Evolutionary conservation across 2,888 invertebrate genomes (phyloP).

Genomic region (Melanchra persicariae): DNA sequence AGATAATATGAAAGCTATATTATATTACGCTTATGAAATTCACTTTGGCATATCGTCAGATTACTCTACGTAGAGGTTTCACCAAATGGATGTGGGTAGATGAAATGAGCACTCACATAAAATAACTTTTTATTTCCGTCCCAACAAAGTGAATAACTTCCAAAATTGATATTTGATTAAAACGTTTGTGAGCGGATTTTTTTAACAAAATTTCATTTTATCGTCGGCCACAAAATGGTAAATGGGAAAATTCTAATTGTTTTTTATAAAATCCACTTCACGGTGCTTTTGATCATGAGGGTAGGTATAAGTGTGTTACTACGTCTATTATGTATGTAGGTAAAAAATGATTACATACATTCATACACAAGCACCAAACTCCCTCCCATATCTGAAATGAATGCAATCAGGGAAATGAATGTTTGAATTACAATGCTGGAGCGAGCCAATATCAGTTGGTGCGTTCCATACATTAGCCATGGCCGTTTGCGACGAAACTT

Average conservation of each 20-base stretch:
- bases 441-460: slow-evolving; percentile 58
- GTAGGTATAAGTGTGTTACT: not conserved
- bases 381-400: slow-evolving; percentile 27
- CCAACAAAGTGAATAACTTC: slow-evolving; percentile 63
- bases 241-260: slow-evolving; percentile 46
- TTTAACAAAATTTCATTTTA: slow-evolving; percentile 49
- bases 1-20: slow-evolving; percentile 43
- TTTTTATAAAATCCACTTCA: slow-evolving; percentile 29
- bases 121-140: slow-evolving; percentile 59
- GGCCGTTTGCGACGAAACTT: slow-evolving; percentile 60
- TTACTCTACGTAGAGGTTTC: slow-evolving; percentile 50
- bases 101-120: slow-evolving; percentile 55
- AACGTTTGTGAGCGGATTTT: slow-evolving; percentile 52
- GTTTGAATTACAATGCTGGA: slow-evolving; percentile 46
- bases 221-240: slow-evolving; percentile 36
- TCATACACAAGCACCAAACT: not conserved
- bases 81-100: slow-evolving; percentile 55
- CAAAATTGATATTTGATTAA: slow-evolving; percentile 64
- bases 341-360: not conserved
- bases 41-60: slow-evolving; percentile 46
- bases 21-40: slow-evolving; percentile 45
- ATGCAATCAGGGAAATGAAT: slow-evolving; percentile 39
- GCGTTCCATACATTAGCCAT: slow-evolving; percentile 61
- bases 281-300: slow-evolving; percentile 17
- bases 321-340: not conserved